Base-by-base conservation (phyloP, 2,797 vertebrate genomes). In the Tenualosa thibaudeaui region DNA sequence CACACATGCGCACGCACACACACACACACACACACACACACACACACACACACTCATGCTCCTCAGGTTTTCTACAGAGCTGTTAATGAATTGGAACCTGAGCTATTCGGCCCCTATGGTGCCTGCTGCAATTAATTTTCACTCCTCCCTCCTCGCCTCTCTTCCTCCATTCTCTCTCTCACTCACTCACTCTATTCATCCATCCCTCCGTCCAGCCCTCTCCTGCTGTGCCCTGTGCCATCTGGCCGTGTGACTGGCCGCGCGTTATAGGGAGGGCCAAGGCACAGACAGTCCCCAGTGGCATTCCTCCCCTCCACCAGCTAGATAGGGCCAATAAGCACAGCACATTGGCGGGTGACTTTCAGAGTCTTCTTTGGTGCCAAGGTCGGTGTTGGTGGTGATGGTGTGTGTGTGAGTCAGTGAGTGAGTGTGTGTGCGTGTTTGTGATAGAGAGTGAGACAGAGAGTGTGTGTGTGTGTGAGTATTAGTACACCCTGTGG, bases 51-150 rank as follows among this genome's bases (percentile, higher is more conserved):
- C 26, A 24, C 22, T 54, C 40, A 60, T 56, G 31, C 46, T 81
- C 62, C 19, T 8, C 49, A 46, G 60, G 46, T 81, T 50, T 49
- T 62, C 46, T 75, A 84, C 87, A 84, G 78, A 86, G 86, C 85
- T 86, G 89, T 83, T 88, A 89, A 89, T 89, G 87, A 89, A 88
- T 81, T 81, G 56, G 81, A 86, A 84, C 85, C 78, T 81, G 81
- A 22, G 43, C 31, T 51, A 62, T 62, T 56, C 65, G 65, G 86
- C 85, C 88, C 62, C 88, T 83, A 83, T 81, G 82, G 88, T 84
- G 90, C 62, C 54, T 84, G 65, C 26, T 83, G 82, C 86, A 88
- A 85, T 88, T 88, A 83, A 88, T 89, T 89, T 84, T 58, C 84
- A 86, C 83, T 68, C 51, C 83, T 81, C 86, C 51, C 81, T 65